phyloP scores from a whole-genome alignment of 1,140 invertebrate species.

The Adelges cooleyi region DNA sequence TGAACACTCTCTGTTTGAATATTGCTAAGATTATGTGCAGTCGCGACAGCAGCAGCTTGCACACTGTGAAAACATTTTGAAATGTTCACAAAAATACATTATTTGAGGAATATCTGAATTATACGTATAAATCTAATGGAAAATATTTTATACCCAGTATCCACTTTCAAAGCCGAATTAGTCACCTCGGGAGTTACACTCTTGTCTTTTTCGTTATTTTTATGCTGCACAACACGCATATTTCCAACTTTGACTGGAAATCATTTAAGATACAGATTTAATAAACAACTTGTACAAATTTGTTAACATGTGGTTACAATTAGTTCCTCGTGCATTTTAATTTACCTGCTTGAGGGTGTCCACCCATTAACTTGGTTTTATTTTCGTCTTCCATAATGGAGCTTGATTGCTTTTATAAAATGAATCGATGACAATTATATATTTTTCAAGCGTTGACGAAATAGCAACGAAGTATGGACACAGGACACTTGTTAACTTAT shows the following conservation, averaged over 20 bases:
- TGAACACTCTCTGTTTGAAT: constrained; percentile 80
- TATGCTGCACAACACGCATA: constrained; percentile 83
- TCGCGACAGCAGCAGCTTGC: constrained; percentile 49
- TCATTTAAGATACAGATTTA: neutral
- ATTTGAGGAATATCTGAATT: neutral
- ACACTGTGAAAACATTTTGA: neutral
- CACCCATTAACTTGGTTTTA: constrained; percentile 57
- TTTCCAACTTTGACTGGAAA: constrained; percentile 64
- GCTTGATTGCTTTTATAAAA: neutral
- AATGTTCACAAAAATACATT: neutral
- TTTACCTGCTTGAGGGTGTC: constrained; percentile 66
- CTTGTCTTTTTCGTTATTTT: constrained; percentile 41
- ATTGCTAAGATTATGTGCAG: constrained; percentile 68
- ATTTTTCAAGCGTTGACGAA: too few relatives aligned
- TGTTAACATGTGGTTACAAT: too few relatives aligned
- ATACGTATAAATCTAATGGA: neutral
- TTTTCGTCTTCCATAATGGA: constrained; percentile 42
- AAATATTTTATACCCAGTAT: constrained; percentile 33
- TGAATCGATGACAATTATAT: too few relatives aligned
- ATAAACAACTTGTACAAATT: neutral
- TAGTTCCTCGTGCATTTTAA: too few relatives aligned
- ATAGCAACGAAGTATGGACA: too few relatives aligned
- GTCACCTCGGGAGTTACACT: neutral
- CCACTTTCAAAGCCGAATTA: constrained; percentile 38
- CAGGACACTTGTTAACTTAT: too few relatives aligned